Percentiles rank a stretch among this genome's conserved stretches.
phyloP scores from a whole-genome alignment of 2,888 invertebrate genomes.

The Pandemis corylana region DNA sequence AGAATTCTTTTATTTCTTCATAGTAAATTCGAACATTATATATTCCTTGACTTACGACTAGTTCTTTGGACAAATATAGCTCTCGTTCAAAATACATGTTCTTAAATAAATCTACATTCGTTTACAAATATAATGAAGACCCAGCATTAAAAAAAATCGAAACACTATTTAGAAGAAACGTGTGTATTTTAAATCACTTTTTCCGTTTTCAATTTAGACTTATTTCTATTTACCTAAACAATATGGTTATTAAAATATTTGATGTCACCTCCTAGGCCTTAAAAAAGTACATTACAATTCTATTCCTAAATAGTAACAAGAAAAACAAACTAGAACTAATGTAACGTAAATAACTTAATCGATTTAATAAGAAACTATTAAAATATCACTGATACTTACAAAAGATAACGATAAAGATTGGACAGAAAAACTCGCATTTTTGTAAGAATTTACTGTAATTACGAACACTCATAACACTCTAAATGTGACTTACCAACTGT shows the following conservation, averaged over 20 bases:
- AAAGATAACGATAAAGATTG: background rate
- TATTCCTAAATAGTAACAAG: conserved; percentile 43
- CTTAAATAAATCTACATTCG: background rate
- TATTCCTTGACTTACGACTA: conserved; percentile 36
- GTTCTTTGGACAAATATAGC: conserved; percentile 46
- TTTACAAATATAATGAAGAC: background rate
- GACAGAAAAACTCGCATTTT: no score
- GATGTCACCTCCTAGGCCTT: conserved; percentile 69
- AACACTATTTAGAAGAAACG: background rate
- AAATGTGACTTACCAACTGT: no score
- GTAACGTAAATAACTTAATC: background rate
- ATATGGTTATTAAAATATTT: conserved; percentile 14
- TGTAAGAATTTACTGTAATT: no score
- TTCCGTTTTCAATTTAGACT: no score
- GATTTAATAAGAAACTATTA: background rate
- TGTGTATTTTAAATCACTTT: background rate
- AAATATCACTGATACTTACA: conserved; percentile 13
- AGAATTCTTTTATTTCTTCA: conserved; percentile 37
- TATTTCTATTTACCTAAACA: background rate
- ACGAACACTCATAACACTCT: no score
- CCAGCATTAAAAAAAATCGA: background rate
- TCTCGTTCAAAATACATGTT: conserved; percentile 26
- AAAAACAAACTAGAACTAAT: conserved; percentile 35
- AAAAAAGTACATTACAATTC: conserved; percentile 44
- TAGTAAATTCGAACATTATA: conserved; percentile 37